These are phyloP conservation scores for Tetrao urogallus DNA, from an alignment of 2,113 vertebrate species.

Conservation along the genomic window DNA sequence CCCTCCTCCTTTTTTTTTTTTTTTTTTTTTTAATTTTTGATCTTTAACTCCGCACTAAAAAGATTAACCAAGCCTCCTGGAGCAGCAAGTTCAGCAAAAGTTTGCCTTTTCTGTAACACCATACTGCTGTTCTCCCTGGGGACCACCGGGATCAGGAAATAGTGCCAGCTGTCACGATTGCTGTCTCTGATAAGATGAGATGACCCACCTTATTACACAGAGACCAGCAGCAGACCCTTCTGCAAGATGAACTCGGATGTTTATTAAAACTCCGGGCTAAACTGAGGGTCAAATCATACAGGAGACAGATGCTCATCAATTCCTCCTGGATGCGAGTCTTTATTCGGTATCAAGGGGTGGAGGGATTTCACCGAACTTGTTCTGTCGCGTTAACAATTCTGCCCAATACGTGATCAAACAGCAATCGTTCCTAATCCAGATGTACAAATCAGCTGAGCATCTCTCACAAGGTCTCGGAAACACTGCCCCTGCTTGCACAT, in stretches of 20 bases:
- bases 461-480: slow-evolving; percentile 34
- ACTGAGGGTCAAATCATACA: slow-evolving; percentile 57
- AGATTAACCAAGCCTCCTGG: slow-evolving; percentile 72
- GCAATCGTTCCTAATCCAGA: slow-evolving; percentile 62
- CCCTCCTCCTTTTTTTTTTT: neutral
- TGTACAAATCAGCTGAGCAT: slow-evolving; percentile 64
- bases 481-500: neutral
- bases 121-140: slow-evolving; percentile 72
- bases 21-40: neutral
- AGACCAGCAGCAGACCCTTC: slow-evolving; percentile 61
- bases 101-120: slow-evolving; percentile 80
- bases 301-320: slow-evolving; percentile 60
- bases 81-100: slow-evolving; percentile 82
- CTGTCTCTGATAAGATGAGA: slow-evolving; percentile 74
- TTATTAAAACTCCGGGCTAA: slow-evolving; percentile 68
- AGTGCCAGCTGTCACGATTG: slow-evolving; percentile 72
- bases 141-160: slow-evolving; percentile 65
- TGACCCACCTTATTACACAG: slow-evolving; percentile 74
- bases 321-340: slow-evolving; percentile 55
- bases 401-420: slow-evolving; percentile 47
- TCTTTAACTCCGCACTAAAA: slow-evolving; percentile 28
- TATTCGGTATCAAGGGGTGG: slow-evolving; percentile 9
- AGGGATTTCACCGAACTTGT: slow-evolving; percentile 64
- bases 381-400: slow-evolving; percentile 59
- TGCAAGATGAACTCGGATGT: slow-evolving; percentile 69